Conservation (phyloP, 64 coral and sea anemone genomes). For the Stichodactyla helianthus region DNA sequence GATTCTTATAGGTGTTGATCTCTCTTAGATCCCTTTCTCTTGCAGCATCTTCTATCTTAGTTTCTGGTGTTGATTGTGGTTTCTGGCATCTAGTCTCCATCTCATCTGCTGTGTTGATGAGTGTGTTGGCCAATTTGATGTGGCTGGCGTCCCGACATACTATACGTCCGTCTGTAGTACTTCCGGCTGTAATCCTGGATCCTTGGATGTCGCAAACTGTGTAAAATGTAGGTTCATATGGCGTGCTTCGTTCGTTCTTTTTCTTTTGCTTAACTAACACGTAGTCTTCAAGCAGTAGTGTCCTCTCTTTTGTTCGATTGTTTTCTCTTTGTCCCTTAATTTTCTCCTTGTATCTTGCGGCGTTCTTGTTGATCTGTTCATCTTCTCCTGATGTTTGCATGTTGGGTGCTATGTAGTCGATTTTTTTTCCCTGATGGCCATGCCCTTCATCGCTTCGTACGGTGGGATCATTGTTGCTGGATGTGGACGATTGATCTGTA, state of each 20-base stretch:
- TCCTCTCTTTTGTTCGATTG: not conserved
- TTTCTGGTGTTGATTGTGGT: too few species aligned
- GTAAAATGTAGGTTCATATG: too few species aligned
- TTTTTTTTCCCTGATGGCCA: constrained; percentile 27
- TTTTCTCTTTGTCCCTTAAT: constrained; percentile 36
- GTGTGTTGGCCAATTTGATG: constrained; percentile 35
- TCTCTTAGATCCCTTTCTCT: too few species aligned
- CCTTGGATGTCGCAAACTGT: constrained; percentile 27
- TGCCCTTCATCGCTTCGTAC: constrained; percentile 35
- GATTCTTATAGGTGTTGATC: too few species aligned
- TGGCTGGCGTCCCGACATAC: constrained; percentile 55
- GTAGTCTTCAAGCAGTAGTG: constrained; percentile 14
- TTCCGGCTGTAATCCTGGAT: constrained; percentile 38
- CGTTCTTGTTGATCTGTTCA: constrained; percentile 16
- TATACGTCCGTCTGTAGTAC: not conserved
- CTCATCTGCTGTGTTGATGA: not conserved
- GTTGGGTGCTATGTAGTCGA: constrained; percentile 37
- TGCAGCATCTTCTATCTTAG: too few species aligned
- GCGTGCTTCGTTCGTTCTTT: too few species aligned
- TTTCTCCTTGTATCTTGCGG: constrained; percentile 51
- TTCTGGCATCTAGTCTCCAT: too few species aligned
- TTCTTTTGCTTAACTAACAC: constrained; percentile 19
- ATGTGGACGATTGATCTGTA: constrained; percentile 21
- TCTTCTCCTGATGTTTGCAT: constrained; percentile 16
- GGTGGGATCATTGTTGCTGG: constrained; percentile 22